Conservation (phyloP, 1,140 invertebrate species). For the Camponotus floridanus region DNA sequence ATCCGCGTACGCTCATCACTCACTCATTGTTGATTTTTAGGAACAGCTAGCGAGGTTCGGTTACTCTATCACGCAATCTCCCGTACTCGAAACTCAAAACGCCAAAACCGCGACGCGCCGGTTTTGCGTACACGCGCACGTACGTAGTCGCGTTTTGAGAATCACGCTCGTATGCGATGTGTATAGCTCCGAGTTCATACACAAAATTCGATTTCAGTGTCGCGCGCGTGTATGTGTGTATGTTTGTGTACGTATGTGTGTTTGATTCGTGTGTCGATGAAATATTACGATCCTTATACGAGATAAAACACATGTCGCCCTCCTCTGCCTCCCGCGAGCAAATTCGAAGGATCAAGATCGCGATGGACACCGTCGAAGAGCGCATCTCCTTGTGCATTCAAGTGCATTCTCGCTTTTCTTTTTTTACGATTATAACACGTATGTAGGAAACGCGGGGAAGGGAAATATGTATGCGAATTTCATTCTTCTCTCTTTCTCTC, state of each 20-base stretch:
- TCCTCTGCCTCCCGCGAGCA: conserved; percentile 38
- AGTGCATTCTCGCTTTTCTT: conserved; percentile 46
- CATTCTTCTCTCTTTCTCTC: conserved; percentile 9
- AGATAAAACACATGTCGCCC: conserved; percentile 53
- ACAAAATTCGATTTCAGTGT: conserved; percentile 44
- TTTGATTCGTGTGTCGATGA: conserved; percentile 28
- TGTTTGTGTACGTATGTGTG: neutral
- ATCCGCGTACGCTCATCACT: conserved; percentile 84
- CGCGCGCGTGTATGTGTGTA: neutral
- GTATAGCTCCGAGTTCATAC: conserved; percentile 54
- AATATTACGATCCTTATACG: conserved; percentile 28
- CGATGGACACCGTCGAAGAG: conserved; percentile 59
- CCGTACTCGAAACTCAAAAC: conserved; percentile 83
- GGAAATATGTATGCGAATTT: conserved; percentile 28
- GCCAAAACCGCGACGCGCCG: conserved; percentile 74
- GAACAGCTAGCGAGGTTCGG: conserved; percentile 86
- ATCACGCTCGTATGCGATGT: conserved; percentile 65
- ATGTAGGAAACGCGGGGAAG: conserved; percentile 34
- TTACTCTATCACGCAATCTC: conserved; percentile 86
- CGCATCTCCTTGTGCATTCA: conserved; percentile 64
- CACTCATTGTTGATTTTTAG: conserved; percentile 86
- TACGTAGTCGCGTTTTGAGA: conserved; percentile 80
- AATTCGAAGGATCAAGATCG: conserved; percentile 65
- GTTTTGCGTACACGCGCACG: conserved; percentile 83
- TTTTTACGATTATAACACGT: conserved; percentile 11